A percentile compares a stretch with the other conserved stretches of the same genome.
Evolutionary conservation across 2,888 invertebrate genomes (phyloP).

Genomic region (Hypselothyrea guttata): DNA sequence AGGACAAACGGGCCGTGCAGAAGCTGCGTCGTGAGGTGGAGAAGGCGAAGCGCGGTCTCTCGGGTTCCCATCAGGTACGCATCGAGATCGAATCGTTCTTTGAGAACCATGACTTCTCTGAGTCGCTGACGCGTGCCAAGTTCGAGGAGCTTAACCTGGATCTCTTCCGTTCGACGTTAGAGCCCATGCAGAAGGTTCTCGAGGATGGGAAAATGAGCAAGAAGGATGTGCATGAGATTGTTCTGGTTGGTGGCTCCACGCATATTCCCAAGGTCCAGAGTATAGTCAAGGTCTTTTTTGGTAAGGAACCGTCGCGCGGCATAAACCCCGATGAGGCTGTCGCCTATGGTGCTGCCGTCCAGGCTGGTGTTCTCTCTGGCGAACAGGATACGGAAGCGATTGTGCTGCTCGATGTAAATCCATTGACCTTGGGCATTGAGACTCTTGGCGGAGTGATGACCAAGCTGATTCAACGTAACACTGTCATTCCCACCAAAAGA

Average conservation of each 20-base stretch:
- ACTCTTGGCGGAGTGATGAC: conserved; percentile 99
- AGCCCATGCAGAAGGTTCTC: conserved; percentile 96
- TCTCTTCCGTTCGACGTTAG: conserved; percentile 94
- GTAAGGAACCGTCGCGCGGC: conserved; percentile 98
- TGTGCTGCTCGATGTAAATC: conserved; percentile 98
- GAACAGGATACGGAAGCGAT: conserved; percentile 98
- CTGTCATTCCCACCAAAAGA: conserved; percentile 99
- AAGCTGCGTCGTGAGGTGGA: conserved; percentile 98
- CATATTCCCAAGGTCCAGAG: conserved; percentile 99
- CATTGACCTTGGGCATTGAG: conserved; percentile 99
- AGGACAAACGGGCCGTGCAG: conserved; percentile 96
- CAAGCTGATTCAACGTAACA: conserved; percentile 98
- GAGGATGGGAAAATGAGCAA: conserved; percentile 99
- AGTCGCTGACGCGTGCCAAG: conserved; percentile 98
- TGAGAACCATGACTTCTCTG: conserved; percentile 99
- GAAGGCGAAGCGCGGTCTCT: conserved; percentile 97
- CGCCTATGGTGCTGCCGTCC: conserved; percentile 98
- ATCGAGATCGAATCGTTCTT: conserved; percentile 99
- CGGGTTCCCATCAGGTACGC: conserved; percentile 95
- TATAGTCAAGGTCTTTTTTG: conserved; percentile 96
- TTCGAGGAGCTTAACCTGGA: conserved; percentile 99
- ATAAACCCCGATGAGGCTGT: conserved; percentile 99
- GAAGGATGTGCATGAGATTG: conserved; percentile 99
- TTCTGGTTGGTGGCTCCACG: conserved; percentile 99
- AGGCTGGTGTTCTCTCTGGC: conserved; percentile 97